Evolutionary conservation across 2,888 invertebrate genomes (phyloP), one percentile per base, ranked within the genome.

Genomic region (Xestoiulus laeticollis): DNA sequence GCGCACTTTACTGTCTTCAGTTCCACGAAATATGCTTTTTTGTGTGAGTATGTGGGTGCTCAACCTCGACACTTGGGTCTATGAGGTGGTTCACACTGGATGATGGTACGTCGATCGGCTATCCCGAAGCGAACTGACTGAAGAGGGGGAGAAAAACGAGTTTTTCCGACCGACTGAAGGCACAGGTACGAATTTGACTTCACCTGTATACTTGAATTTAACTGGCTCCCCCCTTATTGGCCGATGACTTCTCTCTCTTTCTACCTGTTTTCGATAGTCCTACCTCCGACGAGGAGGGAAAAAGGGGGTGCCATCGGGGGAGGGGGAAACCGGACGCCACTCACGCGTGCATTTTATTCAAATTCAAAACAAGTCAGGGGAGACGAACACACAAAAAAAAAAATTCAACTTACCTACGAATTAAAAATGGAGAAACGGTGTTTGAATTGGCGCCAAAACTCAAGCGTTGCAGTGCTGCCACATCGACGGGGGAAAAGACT

Each of bases 271-370:
- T 16, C 48, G 48, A 48, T 48, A 48, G 48, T 10, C 48, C 48
- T 48, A 59, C 68, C 68, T 68, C 26, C 68, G 26, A 48, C 68
- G 68, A 10, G n/a, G 26, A n/a, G 68, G 68, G 26, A 22, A 14
- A 48, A 48, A 48, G 48, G 48, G 19, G 48, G 48, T 48, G 12
- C 48, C 48, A 48, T 19, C 2, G 68, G 26, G 68, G 68, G 68
- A 68, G 68, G 59, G n/a, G 59, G n/a, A 19, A 26, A 68, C 68
- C 68, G 68, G 68, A 68, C 68, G 59, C 59, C 59, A 68, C 26
- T 68, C 68, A 68, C 5, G 68, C 68, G 68, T 68, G 68, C 26
- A 68, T n/a, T 19, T 22, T 22, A 22, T 59, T 59, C 59, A 59
- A 59, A 59, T 22, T 59, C 19, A 14, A 48, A 48, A 48, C 48